These are phyloP conservation scores for Anastrepha ludens DNA, from an alignment of 1,140 invertebrate species.

Conservation along the genomic window DNA sequence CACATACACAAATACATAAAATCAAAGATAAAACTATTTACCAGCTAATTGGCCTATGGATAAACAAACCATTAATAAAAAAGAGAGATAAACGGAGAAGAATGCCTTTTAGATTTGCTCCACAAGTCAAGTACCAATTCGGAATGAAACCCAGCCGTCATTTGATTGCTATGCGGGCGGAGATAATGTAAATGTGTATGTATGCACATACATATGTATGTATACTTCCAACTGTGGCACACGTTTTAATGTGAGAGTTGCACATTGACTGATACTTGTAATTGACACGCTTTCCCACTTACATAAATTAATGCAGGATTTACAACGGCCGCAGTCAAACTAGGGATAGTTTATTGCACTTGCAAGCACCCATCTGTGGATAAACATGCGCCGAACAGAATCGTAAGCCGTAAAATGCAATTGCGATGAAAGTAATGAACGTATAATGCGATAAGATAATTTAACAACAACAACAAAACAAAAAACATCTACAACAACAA, in stretches of 20 bases:
- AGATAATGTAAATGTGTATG: neutral
- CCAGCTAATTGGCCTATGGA: constrained; percentile 11
- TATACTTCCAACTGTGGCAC: neutral
- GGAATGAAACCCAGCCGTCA: neutral
- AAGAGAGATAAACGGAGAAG: neutral
- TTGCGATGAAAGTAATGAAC: constrained; percentile 31
- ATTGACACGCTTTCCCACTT: constrained; percentile 51
- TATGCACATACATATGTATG: neutral
- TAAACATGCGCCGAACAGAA: neutral
- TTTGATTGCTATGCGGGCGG: neutral
- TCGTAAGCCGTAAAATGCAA: neutral
- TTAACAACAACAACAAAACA: neutral
- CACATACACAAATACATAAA: neutral
- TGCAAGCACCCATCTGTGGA: neutral
- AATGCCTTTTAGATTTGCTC: neutral
- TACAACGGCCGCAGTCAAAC: neutral
- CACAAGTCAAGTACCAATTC: constrained; percentile 22
- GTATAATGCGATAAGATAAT: neutral
- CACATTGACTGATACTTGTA: neutral
- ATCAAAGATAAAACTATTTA: neutral
- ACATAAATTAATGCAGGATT: constrained; percentile 35
- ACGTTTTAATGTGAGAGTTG: neutral
- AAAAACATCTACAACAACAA: neutral
- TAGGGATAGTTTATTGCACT: neutral
- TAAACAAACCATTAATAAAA: constrained; percentile 37